Base-by-base conservation (phyloP, 2,797 vertebrate genomes). In the Gymnopithys bicolor region DNA sequence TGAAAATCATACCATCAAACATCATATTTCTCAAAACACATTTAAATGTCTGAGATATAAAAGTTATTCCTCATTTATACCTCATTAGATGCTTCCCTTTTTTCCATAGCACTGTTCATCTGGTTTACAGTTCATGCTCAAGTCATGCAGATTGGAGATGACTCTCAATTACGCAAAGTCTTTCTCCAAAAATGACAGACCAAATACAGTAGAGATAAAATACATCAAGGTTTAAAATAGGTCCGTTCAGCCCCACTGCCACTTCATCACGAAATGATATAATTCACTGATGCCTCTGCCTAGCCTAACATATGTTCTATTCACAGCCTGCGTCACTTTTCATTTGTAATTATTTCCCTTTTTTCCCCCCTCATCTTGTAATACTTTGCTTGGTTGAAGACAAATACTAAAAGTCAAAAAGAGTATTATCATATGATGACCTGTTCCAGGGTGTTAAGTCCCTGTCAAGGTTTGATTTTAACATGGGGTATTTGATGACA, bases 201-300 rank as follows among this genome's bases (percentile, higher is more conserved):
- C 98, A 98, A 98, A 98, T 98, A 98, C 97, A 98, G 98, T 98
- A 98, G 96, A 98, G 98, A 98, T 99, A 99, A 99, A 99, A 99
- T 98, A 98, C 98, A 99, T 99, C 98, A 99, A 98, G 98, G 97
- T 98, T 98, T 98, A 98, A 99, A 99, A 99, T 99, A 98, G 98
- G 98, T 98, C 98, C 97, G 98, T 99, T 99, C 98, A 98, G 98
- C 98, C 98, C 98, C 98, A 98, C 97, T 98, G 98, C 97, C 84
- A 82, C 98, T 98, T 98, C 98, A 98, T 98, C 98, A 98, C 94
- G 97, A 98, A 98, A 98, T 97, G 97, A 98, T 98, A 98, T 98
- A 98, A 98, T 98, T 98, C 98, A 98, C 98, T 97, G 97, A 97
- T 96, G 98, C 98, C 96, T 98, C 97, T 96, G 98, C 98, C 97